A percentile compares a stretch with the other conserved stretches of the same genome.
phyloP scores from a whole-genome alignment of 2,888 invertebrate species.

The Harpalus rubripes region DNA sequence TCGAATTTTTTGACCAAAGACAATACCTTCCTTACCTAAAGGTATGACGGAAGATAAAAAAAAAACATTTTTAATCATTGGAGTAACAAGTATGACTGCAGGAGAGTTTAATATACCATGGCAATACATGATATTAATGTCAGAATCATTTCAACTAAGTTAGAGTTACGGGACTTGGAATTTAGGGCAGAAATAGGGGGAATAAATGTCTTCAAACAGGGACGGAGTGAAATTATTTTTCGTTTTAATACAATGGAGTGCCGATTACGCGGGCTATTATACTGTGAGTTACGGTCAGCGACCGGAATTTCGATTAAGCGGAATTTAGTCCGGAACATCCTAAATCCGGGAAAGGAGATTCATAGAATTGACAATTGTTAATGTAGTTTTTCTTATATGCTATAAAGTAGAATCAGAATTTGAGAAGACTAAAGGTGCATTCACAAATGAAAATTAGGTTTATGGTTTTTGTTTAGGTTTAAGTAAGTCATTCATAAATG shows the following conservation, averaged over 20 bases:
- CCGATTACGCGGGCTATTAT: neutral
- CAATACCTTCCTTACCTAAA: too few species aligned
- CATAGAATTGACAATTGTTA: neutral
- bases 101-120: conserved; percentile 10
- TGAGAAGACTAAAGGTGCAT: too few species aligned
- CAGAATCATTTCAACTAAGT: conserved; percentile 21
- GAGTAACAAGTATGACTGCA: neutral
- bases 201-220: neutral
- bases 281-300: neutral
- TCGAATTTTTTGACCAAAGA: too few species aligned
- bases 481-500: too few species aligned
- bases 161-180: conserved; percentile 12
- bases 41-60: neutral
- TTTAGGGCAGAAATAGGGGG: conserved; percentile 4
- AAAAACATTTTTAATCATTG: neutral
- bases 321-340: neutral
- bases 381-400: neutral
- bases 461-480: too few species aligned
- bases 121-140: conserved; percentile 32
- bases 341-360: neutral
- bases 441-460: too few species aligned
- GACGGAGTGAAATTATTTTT: neutral
- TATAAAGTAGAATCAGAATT: too few species aligned
- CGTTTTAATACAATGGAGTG: neutral
- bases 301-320: neutral